These are phyloP conservation scores for Crenichthys baileyi DNA, from an alignment of 2,797 vertebrate genomes.

Conservation along the genomic window DNA sequence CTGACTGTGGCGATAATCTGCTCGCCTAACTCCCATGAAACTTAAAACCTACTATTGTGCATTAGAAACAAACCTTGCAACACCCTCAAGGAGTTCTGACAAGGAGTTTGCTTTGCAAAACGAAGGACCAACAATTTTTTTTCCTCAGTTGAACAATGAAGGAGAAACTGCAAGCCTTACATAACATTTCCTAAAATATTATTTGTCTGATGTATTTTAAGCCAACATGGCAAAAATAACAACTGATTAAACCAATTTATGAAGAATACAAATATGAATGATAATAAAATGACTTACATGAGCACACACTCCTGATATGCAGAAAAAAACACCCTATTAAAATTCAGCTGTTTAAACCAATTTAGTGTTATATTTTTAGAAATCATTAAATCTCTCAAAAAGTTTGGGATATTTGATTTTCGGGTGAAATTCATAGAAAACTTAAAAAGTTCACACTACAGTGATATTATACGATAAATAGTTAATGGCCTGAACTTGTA, in stretches of 20 bases:
- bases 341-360: too few species aligned
- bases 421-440: too few species aligned
- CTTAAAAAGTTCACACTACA: too few species aligned
- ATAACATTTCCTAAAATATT: neutral
- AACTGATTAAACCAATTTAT: neutral
- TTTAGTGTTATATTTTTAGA: too few species aligned
- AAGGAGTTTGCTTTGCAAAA: neutral
- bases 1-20: constrained; percentile 67
- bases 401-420: too few species aligned
- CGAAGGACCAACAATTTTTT: neutral
- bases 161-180: neutral
- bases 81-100: constrained; percentile 7
- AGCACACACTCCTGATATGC: too few species aligned
- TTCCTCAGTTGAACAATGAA: neutral
- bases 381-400: too few species aligned
- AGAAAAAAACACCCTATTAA: too few species aligned
- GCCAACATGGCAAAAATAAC: neutral
- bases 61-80: constrained; percentile 32
- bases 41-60: constrained; percentile 48
- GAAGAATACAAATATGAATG: too few species aligned
- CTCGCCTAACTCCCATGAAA: constrained; percentile 49
- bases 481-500: too few species aligned
- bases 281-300: too few species aligned
- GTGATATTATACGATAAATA: too few species aligned
- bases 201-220: neutral